Base-by-base conservation (phyloP, 2,888 invertebrate genomes). In the Barypeithes pellucidus region DNA sequence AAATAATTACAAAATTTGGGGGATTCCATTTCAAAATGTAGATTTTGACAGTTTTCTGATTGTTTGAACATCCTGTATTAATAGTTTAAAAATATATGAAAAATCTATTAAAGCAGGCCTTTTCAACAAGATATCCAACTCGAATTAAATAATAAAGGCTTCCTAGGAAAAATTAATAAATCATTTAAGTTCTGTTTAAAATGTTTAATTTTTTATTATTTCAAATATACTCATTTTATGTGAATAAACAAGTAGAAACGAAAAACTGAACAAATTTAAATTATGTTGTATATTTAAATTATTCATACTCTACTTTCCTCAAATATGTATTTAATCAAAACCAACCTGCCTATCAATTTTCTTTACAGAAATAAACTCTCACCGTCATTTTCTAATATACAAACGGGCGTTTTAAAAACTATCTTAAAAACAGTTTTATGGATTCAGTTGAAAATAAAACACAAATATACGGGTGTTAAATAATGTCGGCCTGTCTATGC, bases 321-420 rank as follows among this genome's bases (percentile, higher is more conserved):
- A 29, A 54, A 54, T 4, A 54, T 29, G 29, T 54, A 29, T 29
- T 24, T 29, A 29, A 54, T 54, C 52, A 54, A 54, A 29, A 29
- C 29, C 18, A 11, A 60, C 60, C 60, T 60, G 39, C 41, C 60
- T 14, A 60, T 60, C 60, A 41, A 41, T 60, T 60, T 60, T 41
- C 41, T 11, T 12, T 60, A 43, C 60, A 60, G 60, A 60, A 60
- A 60, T 60, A 60, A 60, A 60, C 60, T 20, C 18, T 11, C 4
- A 5, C 24, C 59, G 36, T 59, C 36, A 59, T 9, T 36, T 41
- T 11, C 11, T 1, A 22, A 60, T 60, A 60, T 9, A 60, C 60
- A 43, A 41, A 60, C 20, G 39, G 41, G 29, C 39, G 39, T 60
- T 60, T 54, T 60, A 43, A 60, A 60, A 60, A 41, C 20, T 60